phyloP scores from a whole-genome alignment of 2,797 vertebrate species.

The Furcifer pardalis region DNA sequence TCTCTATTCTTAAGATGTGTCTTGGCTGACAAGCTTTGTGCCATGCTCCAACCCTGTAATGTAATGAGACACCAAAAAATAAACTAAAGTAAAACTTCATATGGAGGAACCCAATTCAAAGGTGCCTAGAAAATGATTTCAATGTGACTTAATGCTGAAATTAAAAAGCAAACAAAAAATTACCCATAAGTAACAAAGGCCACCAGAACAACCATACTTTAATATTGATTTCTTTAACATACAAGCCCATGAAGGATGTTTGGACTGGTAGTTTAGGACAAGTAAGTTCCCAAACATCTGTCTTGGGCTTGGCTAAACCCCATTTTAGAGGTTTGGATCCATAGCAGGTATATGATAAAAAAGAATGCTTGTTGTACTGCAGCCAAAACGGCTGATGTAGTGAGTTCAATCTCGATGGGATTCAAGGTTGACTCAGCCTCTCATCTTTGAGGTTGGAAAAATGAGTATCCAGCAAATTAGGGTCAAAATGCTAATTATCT shows the following conservation, averaged over 20 bases:
- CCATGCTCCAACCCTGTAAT: slow-evolving; percentile 52
- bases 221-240: background rate
- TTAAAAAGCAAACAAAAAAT: slow-evolving; percentile 30
- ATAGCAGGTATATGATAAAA: background rate
- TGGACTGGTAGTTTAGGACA: background rate
- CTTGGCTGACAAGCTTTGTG: slow-evolving; percentile 43
- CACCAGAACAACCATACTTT: background rate
- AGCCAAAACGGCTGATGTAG: too few species aligned
- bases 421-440: too few species aligned
- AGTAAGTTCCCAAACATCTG: background rate
- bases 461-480: too few species aligned
- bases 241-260: background rate
- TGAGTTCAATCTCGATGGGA: too few species aligned
- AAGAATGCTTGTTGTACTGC: background rate
- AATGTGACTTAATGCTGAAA: slow-evolving; percentile 53
- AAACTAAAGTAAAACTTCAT: slow-evolving; percentile 46
- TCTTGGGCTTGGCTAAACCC: background rate
- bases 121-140: slow-evolving; percentile 54
- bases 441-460: too few species aligned
- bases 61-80: slow-evolving; percentile 47
- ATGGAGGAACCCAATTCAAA: slow-evolving; percentile 38
- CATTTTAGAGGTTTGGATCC: background rate
- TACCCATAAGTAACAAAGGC: slow-evolving; percentile 14
- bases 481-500: too few species aligned
- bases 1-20: slow-evolving; percentile 59